Base-by-base conservation (phyloP, 2,888 invertebrate genomes). In the Acrocera orbiculus region DNA sequence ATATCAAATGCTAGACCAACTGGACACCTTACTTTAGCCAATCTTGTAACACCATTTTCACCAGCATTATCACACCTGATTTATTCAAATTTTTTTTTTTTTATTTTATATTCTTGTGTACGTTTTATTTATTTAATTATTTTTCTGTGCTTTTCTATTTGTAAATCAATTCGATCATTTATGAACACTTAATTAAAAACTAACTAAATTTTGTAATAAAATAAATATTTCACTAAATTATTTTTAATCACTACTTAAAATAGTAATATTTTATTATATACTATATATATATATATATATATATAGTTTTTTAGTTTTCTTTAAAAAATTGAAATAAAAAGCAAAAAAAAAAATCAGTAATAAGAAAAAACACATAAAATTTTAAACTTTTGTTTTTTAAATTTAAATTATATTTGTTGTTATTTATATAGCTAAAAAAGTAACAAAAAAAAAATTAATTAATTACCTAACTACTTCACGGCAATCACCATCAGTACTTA, bases 1-100 rank as follows among this genome's bases (percentile, higher is more conserved):
- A 90, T 80, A 73, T 90, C 89, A 69, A 90, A 90, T 56, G 82
- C 85, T 60, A 90, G 72, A 62, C 87, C 81, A 56, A 72, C 76
- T 51, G 89, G 87, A 65, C 90, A 90, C 57, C 78, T 72, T 56
- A 90, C 83, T 44, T 80, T 73, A 52, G 89, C 86, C 62, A 90
- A 71, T 61, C 90, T 73, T 56, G 78, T 82, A 50, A 74, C 75
- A 53, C 82, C 81, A 63, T 76, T 80, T 66, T 86, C 82, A 56
- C 73, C 78, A 55, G 83, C 86, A 67, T 76, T 73, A 76, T 87
- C 87, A 66, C 87, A 87, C 79, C 87, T 86, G 73, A 47, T 46
- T 37, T 40, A 36, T 41, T 19, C 32, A 37, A 10, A 27, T 33
- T 23, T 27, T 30, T 10, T 27, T 27, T 29, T 31, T 30, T 30